Conservation (phyloP, 1,140 invertebrate genomes). For the Dendroctonus ponderosae region DNA sequence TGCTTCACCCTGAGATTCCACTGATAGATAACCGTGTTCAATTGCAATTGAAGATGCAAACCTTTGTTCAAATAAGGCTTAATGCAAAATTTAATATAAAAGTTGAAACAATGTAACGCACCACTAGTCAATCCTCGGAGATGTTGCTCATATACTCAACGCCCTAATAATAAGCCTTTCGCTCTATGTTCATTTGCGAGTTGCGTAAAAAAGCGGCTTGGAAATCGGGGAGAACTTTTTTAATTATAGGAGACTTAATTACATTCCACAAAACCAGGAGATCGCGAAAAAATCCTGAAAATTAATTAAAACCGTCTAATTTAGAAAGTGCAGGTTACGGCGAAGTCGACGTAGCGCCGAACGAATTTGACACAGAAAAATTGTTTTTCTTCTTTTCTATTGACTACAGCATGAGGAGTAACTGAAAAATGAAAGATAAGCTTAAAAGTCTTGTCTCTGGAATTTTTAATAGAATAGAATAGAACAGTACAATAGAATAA, state of each 20-base stretch:
- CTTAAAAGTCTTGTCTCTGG: no score
- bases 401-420: not conserved
- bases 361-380: constrained; percentile 22
- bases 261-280: constrained; percentile 28
- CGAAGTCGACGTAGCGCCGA: constrained; percentile 10
- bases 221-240: constrained; percentile 34
- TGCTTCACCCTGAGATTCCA: no score
- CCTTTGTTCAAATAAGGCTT: no score
- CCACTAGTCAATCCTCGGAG: no score
- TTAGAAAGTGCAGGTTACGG: constrained; percentile 12
- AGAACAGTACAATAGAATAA: no score
- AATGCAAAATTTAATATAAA: no score
- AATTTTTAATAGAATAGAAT: no score
- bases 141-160: no score
- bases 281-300: constrained; percentile 33
- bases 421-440: not conserved
- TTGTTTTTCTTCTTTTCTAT: constrained; percentile 3
- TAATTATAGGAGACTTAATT: constrained; percentile 35
- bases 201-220: constrained; percentile 14
- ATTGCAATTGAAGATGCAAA: no score
- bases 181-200: constrained; percentile 13
- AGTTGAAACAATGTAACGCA: no score
- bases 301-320: constrained; percentile 32
- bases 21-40: no score
- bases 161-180: constrained; percentile 14